These are phyloP conservation scores for Rosalia funebris DNA, from an alignment of 2,888 invertebrate species.

Conservation along the genomic window DNA sequence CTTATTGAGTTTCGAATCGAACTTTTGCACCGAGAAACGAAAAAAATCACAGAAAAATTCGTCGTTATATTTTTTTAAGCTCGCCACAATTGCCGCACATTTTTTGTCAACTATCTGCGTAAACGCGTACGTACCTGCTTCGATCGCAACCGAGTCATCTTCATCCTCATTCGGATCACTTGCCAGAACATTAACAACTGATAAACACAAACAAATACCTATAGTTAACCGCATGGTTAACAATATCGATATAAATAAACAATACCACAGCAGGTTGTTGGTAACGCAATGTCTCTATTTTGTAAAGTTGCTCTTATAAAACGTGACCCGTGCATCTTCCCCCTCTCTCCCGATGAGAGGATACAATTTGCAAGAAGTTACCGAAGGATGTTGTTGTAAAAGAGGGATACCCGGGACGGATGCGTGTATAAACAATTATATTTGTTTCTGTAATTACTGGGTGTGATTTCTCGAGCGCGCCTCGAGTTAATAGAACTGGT, in stretches of 20 bases:
- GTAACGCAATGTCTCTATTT: constrained; percentile 58
- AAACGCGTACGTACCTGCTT: constrained; percentile 54
- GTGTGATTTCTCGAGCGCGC: background rate
- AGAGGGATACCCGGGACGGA: constrained; percentile 12
- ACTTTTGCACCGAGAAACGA: too few relatives aligned
- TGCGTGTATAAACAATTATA: constrained; percentile 7
- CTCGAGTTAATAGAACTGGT: too few relatives aligned
- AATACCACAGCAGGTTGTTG: constrained; percentile 42
- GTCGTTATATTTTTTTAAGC: too few relatives aligned
- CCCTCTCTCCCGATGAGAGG: constrained; percentile 42
- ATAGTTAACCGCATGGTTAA: constrained; percentile 49
- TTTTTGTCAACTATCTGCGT: too few relatives aligned
- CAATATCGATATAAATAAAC: constrained; percentile 20
- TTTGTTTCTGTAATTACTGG: constrained; percentile 12
- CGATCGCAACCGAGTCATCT: constrained; percentile 49
- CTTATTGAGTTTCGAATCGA: too few relatives aligned
- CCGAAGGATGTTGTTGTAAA: constrained; percentile 45
- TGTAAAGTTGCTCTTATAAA: constrained; percentile 60
- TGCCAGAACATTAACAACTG: constrained; percentile 46
- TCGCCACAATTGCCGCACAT: too few relatives aligned
- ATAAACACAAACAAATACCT: constrained; percentile 46
- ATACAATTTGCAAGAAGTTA: constrained; percentile 46
- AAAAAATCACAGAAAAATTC: too few relatives aligned
- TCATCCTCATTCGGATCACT: constrained; percentile 40
- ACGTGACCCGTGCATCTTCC: constrained; percentile 48